Base-by-base conservation (phyloP, 2,888 invertebrate species). In the Eueremaeus valkanovi region DNA sequence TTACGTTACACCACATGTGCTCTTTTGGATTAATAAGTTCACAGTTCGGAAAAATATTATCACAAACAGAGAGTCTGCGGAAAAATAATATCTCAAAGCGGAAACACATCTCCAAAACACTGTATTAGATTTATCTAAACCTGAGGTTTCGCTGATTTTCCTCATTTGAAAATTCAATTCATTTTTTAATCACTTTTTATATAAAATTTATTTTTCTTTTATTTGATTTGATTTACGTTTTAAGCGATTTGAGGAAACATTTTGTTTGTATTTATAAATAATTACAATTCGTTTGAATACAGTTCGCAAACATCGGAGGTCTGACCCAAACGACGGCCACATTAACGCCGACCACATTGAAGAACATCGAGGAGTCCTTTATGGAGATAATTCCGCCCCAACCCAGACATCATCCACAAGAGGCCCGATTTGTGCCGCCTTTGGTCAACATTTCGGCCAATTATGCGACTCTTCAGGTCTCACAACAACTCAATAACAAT, bases 361-460 rank as follows among this genome's bases (percentile, higher is more conserved):
- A 93, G 82, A 86, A 89, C 86, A 92, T 95, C 85, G 94, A 95
- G 86, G 93, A 95, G 82, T 91, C 92, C 0, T 92, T 94, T 85
- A 89, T 92, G 83, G 93, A 94, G 86, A 81, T 78, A 16, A 88
- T 90, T 80, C 89, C 87, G 83, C 82, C 82, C 45, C 88, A 87
- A 78, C 81, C 81, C 1, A 73, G 80, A n/a, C 76, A 78, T 51
- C 89, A 88, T 85, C 87, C 90, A 81, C 90, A 89, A 85, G 93
- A 95, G 87, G 95, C 94, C 76, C 93, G 95, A 78, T 95, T 95
- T 84, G 94, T 95, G 78, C 95, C 95, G 77, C 95, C 95, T 31
- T 80, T 84, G 16, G 82, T 84, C 27, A 79, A 80, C 18, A 78
- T 79, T 66, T 66, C 77, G 8, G 24, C 70, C 40, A 70, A 42